These are phyloP conservation scores for Bovichtus diacanthus DNA, from an alignment of 2,797 vertebrate species.

Conservation along the genomic window DNA sequence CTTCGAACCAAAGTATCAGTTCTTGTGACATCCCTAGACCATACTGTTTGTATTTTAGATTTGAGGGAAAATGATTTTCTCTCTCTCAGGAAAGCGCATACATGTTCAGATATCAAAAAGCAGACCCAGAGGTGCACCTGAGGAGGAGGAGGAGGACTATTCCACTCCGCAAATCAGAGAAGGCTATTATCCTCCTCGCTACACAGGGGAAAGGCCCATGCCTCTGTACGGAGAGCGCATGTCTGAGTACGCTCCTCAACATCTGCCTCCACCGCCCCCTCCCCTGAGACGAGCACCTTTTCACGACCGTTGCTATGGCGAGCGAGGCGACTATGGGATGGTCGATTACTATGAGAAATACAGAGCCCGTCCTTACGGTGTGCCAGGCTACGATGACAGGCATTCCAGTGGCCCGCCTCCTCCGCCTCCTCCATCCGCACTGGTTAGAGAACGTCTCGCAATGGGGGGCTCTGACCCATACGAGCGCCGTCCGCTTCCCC, in stretches of 20 bases:
- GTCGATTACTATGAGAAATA: conserved; percentile 88
- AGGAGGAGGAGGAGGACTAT: conserved; percentile 89
- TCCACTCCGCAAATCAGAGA: conserved; percentile 76
- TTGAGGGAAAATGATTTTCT: conserved; percentile 35
- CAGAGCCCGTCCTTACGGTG: conserved; percentile 78
- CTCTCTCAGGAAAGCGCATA: conserved; percentile 91
- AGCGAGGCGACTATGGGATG: conserved; percentile 72
- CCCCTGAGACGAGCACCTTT: conserved; percentile 77
- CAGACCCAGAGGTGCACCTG: conserved; percentile 87
- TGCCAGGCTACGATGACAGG: conserved; percentile 73
- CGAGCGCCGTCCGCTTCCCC: conserved; percentile 87
- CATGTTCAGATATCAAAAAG: conserved; percentile 96
- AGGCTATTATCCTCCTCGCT: conserved; percentile 80
- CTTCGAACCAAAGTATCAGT: too few relatives aligned
- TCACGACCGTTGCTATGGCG: conserved; percentile 73
- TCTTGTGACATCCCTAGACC: neutral
- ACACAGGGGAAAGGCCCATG: conserved; percentile 74
- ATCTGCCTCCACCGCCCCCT: conserved; percentile 75
- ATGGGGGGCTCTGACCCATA: conserved; percentile 85
- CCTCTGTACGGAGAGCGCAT: conserved; percentile 78
- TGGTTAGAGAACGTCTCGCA: conserved; percentile 88
- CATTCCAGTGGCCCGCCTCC: conserved; percentile 77
- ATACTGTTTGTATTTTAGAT: neutral
- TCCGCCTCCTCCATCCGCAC: conserved; percentile 85
- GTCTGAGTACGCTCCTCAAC: conserved; percentile 76